phyloP scores from a whole-genome alignment of 2,888 invertebrate species.

The Trachelus iudaicus region DNA sequence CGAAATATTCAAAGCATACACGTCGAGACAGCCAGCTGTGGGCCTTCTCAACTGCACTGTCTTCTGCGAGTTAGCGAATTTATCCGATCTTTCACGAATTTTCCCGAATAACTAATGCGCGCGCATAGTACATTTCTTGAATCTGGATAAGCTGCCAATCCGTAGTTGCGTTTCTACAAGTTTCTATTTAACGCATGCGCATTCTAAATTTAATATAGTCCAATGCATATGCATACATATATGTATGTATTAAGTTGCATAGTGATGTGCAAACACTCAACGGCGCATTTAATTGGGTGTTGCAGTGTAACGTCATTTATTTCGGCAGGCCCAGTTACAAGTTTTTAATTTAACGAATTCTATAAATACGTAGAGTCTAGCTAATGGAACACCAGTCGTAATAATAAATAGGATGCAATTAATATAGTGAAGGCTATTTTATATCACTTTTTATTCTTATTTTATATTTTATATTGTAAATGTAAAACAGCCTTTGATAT shows the following conservation, averaged over 20 bases:
- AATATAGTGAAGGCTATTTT: neutral
- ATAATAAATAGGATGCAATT: neutral
- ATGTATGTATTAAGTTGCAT: neutral
- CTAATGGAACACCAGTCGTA: neutral
- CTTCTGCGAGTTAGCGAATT: conserved; percentile 19
- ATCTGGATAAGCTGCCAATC: neutral
- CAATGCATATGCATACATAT: neutral
- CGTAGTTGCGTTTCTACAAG: neutral
- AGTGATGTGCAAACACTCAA: neutral
- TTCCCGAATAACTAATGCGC: conserved; percentile 10
- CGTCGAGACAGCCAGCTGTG: conserved; percentile 59
- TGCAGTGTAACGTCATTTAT: neutral
- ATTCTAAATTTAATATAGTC: neutral
- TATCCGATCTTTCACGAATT: conserved; percentile 32
- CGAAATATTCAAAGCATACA: conserved; percentile 57
- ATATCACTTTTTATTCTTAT: neutral
- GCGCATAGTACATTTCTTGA: neutral
- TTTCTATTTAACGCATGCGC: neutral
- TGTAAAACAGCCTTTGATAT: neutral
- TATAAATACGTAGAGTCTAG: neutral
- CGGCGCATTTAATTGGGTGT: neutral
- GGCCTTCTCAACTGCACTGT: conserved; percentile 59
- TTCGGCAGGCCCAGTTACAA: neutral
- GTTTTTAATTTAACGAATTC: neutral
- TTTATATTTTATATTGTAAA: neutral